Evolutionary conservation across 2,113 vertebrate genomes (phyloP).

Genomic region (Pachypanchax playfairii): DNA sequence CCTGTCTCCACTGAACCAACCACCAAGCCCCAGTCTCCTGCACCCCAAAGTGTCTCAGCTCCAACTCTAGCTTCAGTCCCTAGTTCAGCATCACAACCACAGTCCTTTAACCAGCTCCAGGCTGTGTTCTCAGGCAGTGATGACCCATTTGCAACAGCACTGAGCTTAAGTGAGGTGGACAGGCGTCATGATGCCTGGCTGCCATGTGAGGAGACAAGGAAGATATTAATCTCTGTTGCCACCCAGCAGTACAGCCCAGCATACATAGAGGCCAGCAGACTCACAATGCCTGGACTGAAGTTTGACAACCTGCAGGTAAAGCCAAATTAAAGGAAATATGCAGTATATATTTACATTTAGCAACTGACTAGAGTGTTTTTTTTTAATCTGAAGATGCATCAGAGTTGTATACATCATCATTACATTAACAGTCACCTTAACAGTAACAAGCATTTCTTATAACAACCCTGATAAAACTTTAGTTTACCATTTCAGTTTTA

Average conservation of each 20-base stretch:
- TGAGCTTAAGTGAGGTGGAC: conserved; percentile 94
- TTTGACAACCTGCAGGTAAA: conserved; percentile 97
- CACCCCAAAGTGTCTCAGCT: conserved; percentile 48
- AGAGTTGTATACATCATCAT: background rate
- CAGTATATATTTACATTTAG: background rate
- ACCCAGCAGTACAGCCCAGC: conserved; percentile 85
- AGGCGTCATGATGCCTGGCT: conserved; percentile 95
- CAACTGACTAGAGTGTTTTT: background rate
- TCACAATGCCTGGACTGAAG: conserved; percentile 96
- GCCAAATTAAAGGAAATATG: background rate
- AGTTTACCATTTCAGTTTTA: conserved; percentile 14
- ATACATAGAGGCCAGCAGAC: conserved; percentile 87
- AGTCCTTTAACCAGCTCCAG: conserved; percentile 88
- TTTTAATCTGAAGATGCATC: background rate
- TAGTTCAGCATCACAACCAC: conserved; percentile 52
- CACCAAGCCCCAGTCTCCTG: conserved; percentile 42
- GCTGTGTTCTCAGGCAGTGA: conserved; percentile 90
- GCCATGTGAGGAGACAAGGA: conserved; percentile 88
- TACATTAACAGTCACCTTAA: conserved; percentile 24
- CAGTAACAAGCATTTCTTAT: conserved; percentile 33
- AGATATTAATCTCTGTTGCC: conserved; percentile 84
- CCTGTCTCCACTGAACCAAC: conserved; percentile 53
- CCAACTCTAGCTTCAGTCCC: conserved; percentile 55
- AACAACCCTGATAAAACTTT: conserved; percentile 37
- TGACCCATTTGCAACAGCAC: conserved; percentile 91